Evolutionary conservation across 92 coral and sea anemone genomes (phyloP), one percentile per base, ranked within the genome.

Genomic region (Hydrozoanthus gracilis): DNA sequence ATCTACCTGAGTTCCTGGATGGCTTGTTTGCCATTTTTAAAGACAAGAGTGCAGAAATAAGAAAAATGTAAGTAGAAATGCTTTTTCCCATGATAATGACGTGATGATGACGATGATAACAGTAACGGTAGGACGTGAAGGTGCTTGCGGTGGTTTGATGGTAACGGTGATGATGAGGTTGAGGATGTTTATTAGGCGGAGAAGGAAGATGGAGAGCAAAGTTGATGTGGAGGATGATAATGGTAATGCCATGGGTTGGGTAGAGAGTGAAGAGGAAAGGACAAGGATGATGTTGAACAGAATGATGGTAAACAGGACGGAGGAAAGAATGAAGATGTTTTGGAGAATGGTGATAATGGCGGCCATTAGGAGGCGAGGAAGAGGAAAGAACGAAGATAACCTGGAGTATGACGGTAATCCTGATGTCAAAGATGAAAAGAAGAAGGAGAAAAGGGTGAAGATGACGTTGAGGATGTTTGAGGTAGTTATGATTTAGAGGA

Each of bases 1-100:
- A 96, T 71, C 89, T 96, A 8, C 98, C 99, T 3, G 99, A 96
- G 51, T 95, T 96, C 56, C 94, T 96, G 51, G 99, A 96, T 92
- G 99, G 99, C 18, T 91, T 96, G 27, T 96, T 96, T 78, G 87
- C 86, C 58, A 96, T 96, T 72, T 96, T 96, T 85, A 95, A 96
- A 79, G 99, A 96, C 65, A 89, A 91, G 75, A 95, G 95, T 87
- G 91, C 96, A 16, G 98, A 96, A 82, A 96, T 96, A 50, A 92
- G 99, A 88, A 96, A 96, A 90, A 96, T 96, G 99, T 27, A 27
- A 27, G 39, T 27, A 27, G 39, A 27, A 27, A 0, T 0, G 39
- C 39, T 27, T 27, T 27, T 27, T 27, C 39, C 39, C 39, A 27
- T 27, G 0, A 27, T 27, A 27, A 27, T 27, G 39, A 27, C 39